Evolutionary conservation across 1,140 invertebrate species (phyloP).

Genomic region (Scaptomyza hsui): DNA sequence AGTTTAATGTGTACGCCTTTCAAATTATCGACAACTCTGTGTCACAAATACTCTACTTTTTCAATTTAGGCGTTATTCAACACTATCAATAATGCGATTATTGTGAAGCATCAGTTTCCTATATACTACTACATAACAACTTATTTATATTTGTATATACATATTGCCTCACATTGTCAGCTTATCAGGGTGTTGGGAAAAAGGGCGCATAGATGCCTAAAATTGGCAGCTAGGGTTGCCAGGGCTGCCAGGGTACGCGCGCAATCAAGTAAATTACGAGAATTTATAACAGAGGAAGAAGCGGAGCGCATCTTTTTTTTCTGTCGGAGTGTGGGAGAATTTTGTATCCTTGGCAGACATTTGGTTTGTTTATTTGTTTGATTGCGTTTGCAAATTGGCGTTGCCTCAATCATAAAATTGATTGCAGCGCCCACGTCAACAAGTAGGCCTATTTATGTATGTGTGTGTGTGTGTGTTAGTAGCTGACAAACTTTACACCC

Average conservation of each 20-base stretch:
- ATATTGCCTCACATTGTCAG: too few species aligned
- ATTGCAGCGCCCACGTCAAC: conserved; percentile 31
- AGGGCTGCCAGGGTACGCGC: not conserved
- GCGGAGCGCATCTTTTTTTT: not conserved
- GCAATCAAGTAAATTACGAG: conserved; percentile 70
- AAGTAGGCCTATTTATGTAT: conserved; percentile 17
- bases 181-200: not conserved
- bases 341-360: conserved; percentile 2
- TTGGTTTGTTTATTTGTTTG: conserved; percentile 63
- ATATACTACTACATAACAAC: too few species aligned
- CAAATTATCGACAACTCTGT: too few species aligned
- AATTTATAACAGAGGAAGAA: conserved; percentile 56
- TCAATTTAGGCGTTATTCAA: too few species aligned
- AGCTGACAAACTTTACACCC: conserved; percentile 4
- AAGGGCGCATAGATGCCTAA: too few species aligned
- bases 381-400: conserved; percentile 63
- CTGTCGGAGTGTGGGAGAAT: too few species aligned
- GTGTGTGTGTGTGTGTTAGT: not conserved
- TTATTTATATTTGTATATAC: too few species aligned
- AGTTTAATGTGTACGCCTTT: conserved; percentile 67
- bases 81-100: too few species aligned
- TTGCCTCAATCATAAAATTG: conserved; percentile 63
- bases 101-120: too few species aligned
- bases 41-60: too few species aligned
- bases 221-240: conserved; percentile 50